Base-by-base conservation (phyloP, 2,113 vertebrate genomes). In the Tragelaphus strepsiceros region DNA sequence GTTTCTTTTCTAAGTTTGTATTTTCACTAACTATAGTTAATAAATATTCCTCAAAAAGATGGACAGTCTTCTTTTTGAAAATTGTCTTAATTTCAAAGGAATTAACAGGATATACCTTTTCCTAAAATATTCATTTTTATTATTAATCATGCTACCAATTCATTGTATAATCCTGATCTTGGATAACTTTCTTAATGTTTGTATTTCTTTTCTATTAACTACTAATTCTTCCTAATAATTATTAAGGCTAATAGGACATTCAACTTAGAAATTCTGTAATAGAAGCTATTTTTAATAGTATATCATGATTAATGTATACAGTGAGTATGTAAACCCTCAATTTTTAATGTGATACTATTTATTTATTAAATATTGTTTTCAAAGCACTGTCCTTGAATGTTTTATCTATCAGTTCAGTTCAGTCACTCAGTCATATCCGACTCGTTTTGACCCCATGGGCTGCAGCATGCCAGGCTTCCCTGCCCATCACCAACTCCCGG, bases 241-340 rank as follows among this genome's bases (percentile, higher is more conserved):
- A 59, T 32, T 67, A 56, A 1, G 22, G 77, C 84, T 59, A 59
- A 82, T 39, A 56, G 19, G 7, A 43, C 80, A 11, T 51, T 15
- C 11, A 56, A 62, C 24, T 90, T 97, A 92, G 30, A 97, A 86
- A 93, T 93, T 74, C 17, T 74, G 17, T 59, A 93, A 71, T 46
- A 61, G 21, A 85, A 74, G 26, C 24, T 67, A 71, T 39, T 59
- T 89, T 92, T 67, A 59, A 78, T 67, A 80, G 4, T 78, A 1
- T 74, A 58, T 58, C 53, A 30, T 87, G 11, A 90, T 90, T 74
- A 56, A 89, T 71, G 2, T 84, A 32, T 74, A 35, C 19, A 46
- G 54, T 46, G 1, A 61, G 16, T 30, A 54, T 82, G 43, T 82
- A 90, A 81, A 39, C 61, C 10, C 9, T 82, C 15, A 54, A 64